phyloP scores from a whole-genome alignment of 2,797 vertebrate genomes.

The Siniperca scherzeri region DNA sequence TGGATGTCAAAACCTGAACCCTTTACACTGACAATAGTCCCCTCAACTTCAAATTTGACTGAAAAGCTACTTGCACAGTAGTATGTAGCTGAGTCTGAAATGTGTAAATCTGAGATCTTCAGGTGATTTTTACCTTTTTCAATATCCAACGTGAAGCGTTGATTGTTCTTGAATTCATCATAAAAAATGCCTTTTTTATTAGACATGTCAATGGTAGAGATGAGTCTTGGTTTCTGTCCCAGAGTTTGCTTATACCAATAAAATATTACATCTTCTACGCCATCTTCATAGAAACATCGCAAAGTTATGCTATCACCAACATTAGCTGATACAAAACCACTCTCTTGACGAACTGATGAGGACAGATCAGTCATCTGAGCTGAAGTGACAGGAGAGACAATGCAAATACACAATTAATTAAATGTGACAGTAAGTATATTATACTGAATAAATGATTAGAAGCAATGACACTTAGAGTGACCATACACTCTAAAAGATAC shows the following conservation, averaged over 20 bases:
- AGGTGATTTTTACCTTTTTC: background rate
- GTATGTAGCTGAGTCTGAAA: conserved; percentile 45
- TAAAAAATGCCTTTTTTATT: background rate
- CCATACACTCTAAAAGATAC: too few species aligned
- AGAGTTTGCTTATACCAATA: conserved; percentile 53
- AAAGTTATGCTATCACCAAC: conserved; percentile 36
- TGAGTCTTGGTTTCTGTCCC: conserved; percentile 8
- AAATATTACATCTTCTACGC: background rate
- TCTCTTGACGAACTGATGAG: background rate
- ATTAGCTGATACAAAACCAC: background rate
- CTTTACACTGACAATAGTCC: conserved; percentile 6
- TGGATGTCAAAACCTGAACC: background rate
- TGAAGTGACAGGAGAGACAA: too few species aligned
- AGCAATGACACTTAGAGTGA: too few species aligned
- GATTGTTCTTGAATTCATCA: background rate
- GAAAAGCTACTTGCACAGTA: background rate
- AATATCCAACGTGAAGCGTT: conserved; percentile 8
- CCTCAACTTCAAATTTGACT: background rate
- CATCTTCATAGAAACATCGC: conserved; percentile 3
- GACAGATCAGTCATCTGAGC: background rate
- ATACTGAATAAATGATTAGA: too few species aligned
- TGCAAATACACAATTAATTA: too few species aligned
- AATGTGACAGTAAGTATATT: too few species aligned
- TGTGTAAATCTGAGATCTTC: background rate
- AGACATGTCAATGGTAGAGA: conserved; percentile 8